phyloP scores from a whole-genome alignment of 1,140 invertebrate genomes.

The Pseudomyrmex gracilis region DNA sequence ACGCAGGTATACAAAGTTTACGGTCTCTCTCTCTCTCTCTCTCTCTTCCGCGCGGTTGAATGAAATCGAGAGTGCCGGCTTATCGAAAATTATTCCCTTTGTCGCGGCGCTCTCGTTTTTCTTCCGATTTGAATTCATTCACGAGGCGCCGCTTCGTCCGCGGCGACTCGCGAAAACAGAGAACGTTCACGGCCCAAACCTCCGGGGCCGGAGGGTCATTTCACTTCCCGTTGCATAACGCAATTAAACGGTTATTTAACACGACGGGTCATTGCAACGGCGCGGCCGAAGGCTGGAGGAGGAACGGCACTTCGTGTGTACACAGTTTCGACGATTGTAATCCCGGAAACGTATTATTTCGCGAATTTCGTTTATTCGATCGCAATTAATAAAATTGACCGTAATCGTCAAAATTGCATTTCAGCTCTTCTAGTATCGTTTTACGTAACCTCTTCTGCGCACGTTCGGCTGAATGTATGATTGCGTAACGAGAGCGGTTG shows the following conservation, averaged over 20 bases:
- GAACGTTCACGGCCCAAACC: conserved; percentile 41
- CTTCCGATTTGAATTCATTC: conserved; percentile 33
- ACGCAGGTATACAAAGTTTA: conserved; percentile 32
- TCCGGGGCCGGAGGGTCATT: conserved; percentile 62
- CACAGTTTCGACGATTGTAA: not conserved
- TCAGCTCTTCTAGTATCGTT: not conserved
- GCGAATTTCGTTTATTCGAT: conserved; percentile 21
- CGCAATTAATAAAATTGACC: conserved; percentile 33
- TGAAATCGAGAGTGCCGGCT: conserved; percentile 62
- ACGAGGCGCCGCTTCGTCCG: not conserved
- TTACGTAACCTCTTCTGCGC: conserved; percentile 23
- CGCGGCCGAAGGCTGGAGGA: conserved; percentile 39
- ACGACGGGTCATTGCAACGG: not conserved
- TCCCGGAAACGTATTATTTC: conserved; percentile 2
- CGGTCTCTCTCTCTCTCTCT: conserved; percentile 43
- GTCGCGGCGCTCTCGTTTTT: not conserved
- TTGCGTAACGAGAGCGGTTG: conserved; percentile 47
- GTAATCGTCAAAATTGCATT: conserved; percentile 9
- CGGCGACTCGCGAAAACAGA: not conserved
- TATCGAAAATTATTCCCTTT: conserved; percentile 52
- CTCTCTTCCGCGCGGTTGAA: conserved; percentile 41
- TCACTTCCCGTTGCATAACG: conserved; percentile 74
- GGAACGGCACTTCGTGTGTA: not conserved
- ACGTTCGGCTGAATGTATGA: not conserved
- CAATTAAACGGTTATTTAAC: conserved; percentile 76